Evolutionary conservation across 2,113 vertebrate species (phyloP), one percentile per base, ranked within the genome.

Genomic region (Phalacrocorax aristotelis): DNA sequence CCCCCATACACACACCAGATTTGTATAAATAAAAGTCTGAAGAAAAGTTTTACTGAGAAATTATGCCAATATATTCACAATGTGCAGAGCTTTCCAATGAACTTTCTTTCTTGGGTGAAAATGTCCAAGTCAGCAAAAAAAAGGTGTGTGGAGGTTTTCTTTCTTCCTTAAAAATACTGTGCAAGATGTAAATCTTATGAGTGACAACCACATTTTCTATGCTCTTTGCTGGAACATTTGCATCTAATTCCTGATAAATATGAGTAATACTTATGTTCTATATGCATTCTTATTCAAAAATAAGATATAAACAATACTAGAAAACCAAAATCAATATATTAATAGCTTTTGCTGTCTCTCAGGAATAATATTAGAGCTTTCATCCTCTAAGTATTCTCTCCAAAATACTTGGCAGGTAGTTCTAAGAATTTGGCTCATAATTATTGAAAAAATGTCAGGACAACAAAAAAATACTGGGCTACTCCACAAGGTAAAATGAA

Each of bases 91-190:
- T 82, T 75, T 75, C 15, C 15, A 81, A 48, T 34, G 27, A 66
- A 13, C 4, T 57, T 38, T 6, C 21, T 55, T 77, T 42, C 34
- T 38, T 21, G 17, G 19, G 2, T 30, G 60, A 81, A 76, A 61
- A 36, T 21, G 1, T 34, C 26, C 2, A 66, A 21, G 6, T 34
- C 32, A 68, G n/a, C 1, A 85, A 70, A 92, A 48, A 38, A 57
- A 19, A 7, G 1, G 1, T 15, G 1, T 25, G 3, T 32, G 2
- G 4, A 69, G 0, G 2, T 46, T 69, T 90, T 83, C 5, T 60
- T 79, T 42, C 14, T 65, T 72, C 7, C 9, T 80, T 40, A 55
- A 77, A 20, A 44, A 84, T 26, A 1, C 4, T 42, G 17, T 61
- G 40, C 48, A 87, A 14, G 38, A 80, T 51, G 1, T 15, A 65